Evolutionary conservation across 2,113 vertebrate species (phyloP).

Genomic region (Chamaetylas fuelleborni): DNA sequence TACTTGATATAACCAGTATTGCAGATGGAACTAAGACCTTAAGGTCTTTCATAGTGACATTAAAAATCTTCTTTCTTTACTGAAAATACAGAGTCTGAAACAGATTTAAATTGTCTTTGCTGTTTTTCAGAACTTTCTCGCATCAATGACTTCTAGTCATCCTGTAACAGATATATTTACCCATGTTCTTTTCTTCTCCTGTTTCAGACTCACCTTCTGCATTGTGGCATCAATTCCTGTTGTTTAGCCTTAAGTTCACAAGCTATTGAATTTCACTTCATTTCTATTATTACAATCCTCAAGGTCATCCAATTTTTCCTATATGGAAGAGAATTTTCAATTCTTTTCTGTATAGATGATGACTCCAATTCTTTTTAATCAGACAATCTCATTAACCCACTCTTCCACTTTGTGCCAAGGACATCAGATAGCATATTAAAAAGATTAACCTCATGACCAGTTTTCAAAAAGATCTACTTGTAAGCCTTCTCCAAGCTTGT

Average conservation of each 20-base stretch:
- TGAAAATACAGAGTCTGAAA: neutral
- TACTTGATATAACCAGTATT: neutral
- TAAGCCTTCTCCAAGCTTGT: neutral
- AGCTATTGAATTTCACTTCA: conserved; percentile 24
- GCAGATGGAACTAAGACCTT: neutral
- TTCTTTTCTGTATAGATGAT: neutral
- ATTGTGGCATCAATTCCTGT: neutral
- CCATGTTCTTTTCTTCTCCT: neutral
- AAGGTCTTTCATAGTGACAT: neutral
- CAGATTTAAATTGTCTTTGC: neutral
- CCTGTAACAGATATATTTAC: neutral
- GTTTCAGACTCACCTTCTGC: neutral
- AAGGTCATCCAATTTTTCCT: conserved; percentile 24
- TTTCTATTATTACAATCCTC: conserved; percentile 6
- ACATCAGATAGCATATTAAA: conserved; percentile 5
- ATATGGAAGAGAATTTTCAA: neutral
- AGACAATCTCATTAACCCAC: conserved; percentile 37
- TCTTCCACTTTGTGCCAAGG: conserved; percentile 11
- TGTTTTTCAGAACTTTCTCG: neutral
- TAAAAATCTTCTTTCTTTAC: neutral
- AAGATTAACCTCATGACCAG: conserved; percentile 3
- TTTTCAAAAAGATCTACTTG: neutral
- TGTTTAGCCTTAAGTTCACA: conserved; percentile 14
- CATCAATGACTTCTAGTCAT: neutral
- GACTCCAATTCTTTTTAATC: conserved; percentile 19